phyloP scores from a whole-genome alignment of 2,113 vertebrate species.

The Cyprinodon variegatus region DNA sequence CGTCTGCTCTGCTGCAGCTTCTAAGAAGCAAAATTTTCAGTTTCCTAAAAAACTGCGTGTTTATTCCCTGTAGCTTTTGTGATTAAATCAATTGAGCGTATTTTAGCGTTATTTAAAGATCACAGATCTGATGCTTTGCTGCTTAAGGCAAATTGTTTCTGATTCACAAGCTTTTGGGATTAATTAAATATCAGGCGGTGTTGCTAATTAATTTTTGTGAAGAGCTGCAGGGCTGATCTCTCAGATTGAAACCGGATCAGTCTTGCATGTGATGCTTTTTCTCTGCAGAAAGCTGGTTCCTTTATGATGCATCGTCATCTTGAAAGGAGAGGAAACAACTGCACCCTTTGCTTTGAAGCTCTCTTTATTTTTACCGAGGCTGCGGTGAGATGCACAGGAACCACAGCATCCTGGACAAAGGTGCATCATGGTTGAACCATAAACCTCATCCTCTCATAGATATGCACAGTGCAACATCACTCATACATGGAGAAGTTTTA shows the following conservation, averaged over 20 bases:
- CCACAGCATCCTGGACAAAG: background rate
- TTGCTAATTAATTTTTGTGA: conserved; percentile 44
- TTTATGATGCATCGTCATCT: conserved; percentile 6
- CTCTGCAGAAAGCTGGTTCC: background rate
- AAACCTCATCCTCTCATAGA: background rate
- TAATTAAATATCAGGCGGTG: conserved; percentile 44
- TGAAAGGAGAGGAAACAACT: background rate
- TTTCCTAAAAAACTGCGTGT: background rate
- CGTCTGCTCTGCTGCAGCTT: conserved; percentile 26
- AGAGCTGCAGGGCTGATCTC: conserved; percentile 24
- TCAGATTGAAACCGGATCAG: background rate
- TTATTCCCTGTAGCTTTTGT: background rate
- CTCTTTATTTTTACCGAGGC: background rate
- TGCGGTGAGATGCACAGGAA: background rate
- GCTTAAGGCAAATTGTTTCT: conserved; percentile 8
- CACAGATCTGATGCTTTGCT: conserved; percentile 7
- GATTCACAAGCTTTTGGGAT: conserved; percentile 36
- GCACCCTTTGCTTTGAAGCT: background rate
- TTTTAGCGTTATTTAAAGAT: conserved; percentile 1
- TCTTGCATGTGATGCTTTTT: background rate
- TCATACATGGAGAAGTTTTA: too few species aligned
- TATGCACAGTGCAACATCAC: background rate
- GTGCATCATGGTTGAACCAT: background rate
- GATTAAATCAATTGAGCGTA: background rate
- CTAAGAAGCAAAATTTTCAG: background rate